A percentile compares a stretch with the other conserved stretches of the same genome.
Evolutionary conservation across 2,888 invertebrate species (phyloP).

Genomic region (Seira ritae): DNA sequence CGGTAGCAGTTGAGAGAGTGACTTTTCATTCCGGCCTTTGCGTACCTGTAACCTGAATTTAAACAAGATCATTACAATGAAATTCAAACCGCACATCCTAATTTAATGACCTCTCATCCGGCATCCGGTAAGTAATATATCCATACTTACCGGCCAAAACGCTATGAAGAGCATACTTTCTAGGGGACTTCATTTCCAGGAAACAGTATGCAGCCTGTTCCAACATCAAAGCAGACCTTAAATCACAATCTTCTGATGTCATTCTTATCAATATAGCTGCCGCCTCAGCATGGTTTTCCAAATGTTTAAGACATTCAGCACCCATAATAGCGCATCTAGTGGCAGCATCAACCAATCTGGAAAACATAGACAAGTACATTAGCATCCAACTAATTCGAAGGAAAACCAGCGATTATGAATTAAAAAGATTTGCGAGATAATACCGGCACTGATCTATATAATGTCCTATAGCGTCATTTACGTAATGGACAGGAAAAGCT

Average conservation of each 20-base stretch:
- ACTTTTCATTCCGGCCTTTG: slow-evolving; percentile 92
- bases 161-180: slow-evolving; percentile 97
- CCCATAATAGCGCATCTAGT: slow-evolving; percentile 93
- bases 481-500: slow-evolving; percentile 77
- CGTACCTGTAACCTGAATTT: slow-evolving; percentile 91
- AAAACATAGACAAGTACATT: no score
- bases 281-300: slow-evolving; percentile 91
- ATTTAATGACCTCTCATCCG: no score
- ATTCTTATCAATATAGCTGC: slow-evolving; percentile 95
- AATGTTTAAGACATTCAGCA: slow-evolving; percentile 88
- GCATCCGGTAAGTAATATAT: neutral
- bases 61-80: neutral
- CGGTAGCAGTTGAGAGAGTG: slow-evolving; percentile 95
- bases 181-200: slow-evolving; percentile 81
- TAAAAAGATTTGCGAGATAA: no score
- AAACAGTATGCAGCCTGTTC: slow-evolving; percentile 98
- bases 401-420: neutral
- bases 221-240: slow-evolving; percentile 92
- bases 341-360: slow-evolving; percentile 92
- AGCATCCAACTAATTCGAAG: neutral
- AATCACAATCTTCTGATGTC: slow-evolving; percentile 98
- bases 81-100: no score
- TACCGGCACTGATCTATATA: slow-evolving; percentile 94
- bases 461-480: slow-evolving; percentile 95
- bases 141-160: slow-evolving; percentile 84